Percentiles rank a stretch among this genome's conserved stretches.
Evolutionary conservation across 1,140 invertebrate genomes (phyloP).

Genomic region (Papilio dardanus): DNA sequence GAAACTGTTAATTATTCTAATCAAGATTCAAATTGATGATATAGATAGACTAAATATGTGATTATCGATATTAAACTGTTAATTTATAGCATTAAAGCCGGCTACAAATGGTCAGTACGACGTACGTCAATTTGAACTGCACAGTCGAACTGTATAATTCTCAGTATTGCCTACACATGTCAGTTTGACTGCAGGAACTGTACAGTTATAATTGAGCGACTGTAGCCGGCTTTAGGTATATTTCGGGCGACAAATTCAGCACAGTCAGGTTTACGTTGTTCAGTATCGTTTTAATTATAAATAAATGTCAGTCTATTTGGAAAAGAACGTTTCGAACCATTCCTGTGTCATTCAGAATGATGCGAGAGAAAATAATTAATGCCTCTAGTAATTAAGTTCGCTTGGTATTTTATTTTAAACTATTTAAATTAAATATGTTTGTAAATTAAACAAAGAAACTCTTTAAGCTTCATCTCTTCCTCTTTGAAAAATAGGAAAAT

Average conservation of each 20-base stretch:
- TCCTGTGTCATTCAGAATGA: slow-evolving; percentile 19
- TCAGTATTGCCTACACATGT: too few species aligned
- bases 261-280: not conserved
- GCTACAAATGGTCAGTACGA: too few species aligned
- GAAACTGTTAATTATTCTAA: slow-evolving; percentile 24
- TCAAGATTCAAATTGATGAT: slow-evolving; percentile 5
- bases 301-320: slow-evolving; percentile 37
- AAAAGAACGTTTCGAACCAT: slow-evolving; percentile 18
- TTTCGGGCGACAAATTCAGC: slow-evolving; percentile 3
- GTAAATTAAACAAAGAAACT: too few species aligned
- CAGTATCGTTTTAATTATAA: slow-evolving; percentile 35
- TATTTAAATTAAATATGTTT: slow-evolving; percentile 10
- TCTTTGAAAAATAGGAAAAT: too few species aligned
- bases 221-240: too few species aligned
- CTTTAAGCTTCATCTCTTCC: too few species aligned
- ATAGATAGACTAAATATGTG: not conserved
- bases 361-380: slow-evolving; percentile 27
- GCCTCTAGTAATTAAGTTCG: slow-evolving; percentile 12
- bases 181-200: too few species aligned
- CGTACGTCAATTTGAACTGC: too few species aligned
- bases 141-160: too few species aligned
- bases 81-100: not conserved
- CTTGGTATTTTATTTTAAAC: slow-evolving; percentile 2
- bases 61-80: slow-evolving; percentile 21
- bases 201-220: too few species aligned